A percentile compares a stretch with the other conserved stretches of the same genome.
Conservation (phyloP, 2,113 vertebrate species). For the Labrus mixtus region DNA sequence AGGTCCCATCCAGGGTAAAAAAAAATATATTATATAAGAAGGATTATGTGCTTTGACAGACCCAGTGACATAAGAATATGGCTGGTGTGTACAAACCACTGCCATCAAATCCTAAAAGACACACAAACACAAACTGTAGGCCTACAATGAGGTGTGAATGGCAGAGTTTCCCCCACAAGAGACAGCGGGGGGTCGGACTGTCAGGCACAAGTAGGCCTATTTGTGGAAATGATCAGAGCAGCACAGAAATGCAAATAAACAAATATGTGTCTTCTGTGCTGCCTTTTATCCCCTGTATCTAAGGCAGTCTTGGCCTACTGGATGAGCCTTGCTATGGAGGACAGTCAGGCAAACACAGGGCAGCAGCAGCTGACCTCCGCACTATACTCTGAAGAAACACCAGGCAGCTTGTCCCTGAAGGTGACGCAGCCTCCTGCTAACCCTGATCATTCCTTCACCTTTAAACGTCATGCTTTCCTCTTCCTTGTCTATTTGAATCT, state of each 20-base stretch:
- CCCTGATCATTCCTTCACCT: background rate
- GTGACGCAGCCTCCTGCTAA: conserved; percentile 19
- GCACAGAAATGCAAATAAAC: conserved; percentile 36
- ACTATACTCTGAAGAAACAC: conserved; percentile 15
- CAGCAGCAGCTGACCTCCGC: conserved; percentile 65
- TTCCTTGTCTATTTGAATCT: conserved; percentile 5
- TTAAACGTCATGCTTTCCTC: background rate
- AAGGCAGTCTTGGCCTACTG: conserved; percentile 27
- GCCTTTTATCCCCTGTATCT: conserved; percentile 1
- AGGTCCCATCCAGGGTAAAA: conserved; percentile 51
- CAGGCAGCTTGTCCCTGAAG: conserved; percentile 27
- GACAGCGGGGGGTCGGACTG: conserved; percentile 14
- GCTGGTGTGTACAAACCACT: conserved; percentile 30
- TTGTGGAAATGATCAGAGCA: conserved; percentile 5
- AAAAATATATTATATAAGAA: conserved; percentile 76
- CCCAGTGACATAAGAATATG: conserved; percentile 71
- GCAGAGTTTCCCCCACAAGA: conserved; percentile 10
- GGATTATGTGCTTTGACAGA: conserved; percentile 75
- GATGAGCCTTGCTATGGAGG: conserved; percentile 24
- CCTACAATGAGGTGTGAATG: conserved; percentile 8
- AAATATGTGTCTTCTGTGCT: conserved; percentile 20
- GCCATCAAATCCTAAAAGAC: conserved; percentile 25
- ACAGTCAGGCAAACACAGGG: conserved; percentile 39
- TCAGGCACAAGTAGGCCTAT: background rate
- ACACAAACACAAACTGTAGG: conserved; percentile 17